Evolutionary conservation across 2,797 vertebrate genomes (phyloP), one percentile per base, ranked within the genome.

Genomic region (Rhynchotus rufescens): DNA sequence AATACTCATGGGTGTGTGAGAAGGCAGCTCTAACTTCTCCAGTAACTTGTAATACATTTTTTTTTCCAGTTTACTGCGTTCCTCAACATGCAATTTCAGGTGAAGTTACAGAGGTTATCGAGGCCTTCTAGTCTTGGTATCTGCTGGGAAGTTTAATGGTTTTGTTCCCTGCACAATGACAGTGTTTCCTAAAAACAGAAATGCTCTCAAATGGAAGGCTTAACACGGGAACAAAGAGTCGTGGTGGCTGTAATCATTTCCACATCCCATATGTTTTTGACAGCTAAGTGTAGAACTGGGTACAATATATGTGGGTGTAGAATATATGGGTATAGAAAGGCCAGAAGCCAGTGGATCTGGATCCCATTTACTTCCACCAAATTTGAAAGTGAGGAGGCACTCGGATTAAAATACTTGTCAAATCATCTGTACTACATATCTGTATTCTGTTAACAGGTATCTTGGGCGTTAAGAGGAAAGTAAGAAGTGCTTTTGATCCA

Each of bases 151-250:
- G 8, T 88, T 45, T n/a, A 64, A n/a, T 16, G 15, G 4, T 69
- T 85, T 71, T 62, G 28, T 25, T 47, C 30, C 12, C 3, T 17
- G 3, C 0, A 0, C 12, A 5, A 14, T 14, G 42, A 0, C 12
- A 5, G 9, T 14, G 42, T 79, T 78, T 66, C 3, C 1, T 60
- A 56, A 75, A 67, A 10, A 7, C 59, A 84, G 10, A 83, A 72
- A 56, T 54, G 17, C 34, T 92, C 79, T 77, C 38, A 59, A 67
- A 40, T 76, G 6, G 9, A 61, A 38, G 28, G 15, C 28, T 14
- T 67, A 86, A 32, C 34, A 15, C 4, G 65, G n/a, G 4, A 52
- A 82, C 13, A 19, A 57, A 40, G 66, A 84, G 9, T 23, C 26
- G 7, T 17, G 2, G 5, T 84, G 56, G 7, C 30, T 64, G 21